Conservation (phyloP, 2,888 invertebrate species). For the Lathronympha strigana region DNA sequence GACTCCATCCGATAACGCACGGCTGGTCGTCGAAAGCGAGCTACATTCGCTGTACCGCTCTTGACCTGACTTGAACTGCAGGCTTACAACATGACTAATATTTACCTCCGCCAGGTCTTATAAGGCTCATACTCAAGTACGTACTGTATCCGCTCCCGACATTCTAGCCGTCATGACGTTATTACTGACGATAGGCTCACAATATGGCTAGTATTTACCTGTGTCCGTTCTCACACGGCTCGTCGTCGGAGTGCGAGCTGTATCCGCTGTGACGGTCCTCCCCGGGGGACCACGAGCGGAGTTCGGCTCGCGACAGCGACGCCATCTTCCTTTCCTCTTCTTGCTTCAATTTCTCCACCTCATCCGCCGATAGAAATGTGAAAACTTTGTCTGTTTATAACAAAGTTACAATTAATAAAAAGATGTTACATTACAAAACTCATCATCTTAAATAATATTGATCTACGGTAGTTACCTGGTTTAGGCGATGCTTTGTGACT, state of each 20-base stretch:
- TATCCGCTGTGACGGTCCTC: conserved; percentile 83
- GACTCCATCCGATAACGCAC: too few relatives aligned
- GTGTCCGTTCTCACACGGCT: conserved; percentile 78
- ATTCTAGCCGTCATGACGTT: background rate
- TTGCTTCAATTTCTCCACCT: conserved; percentile 96
- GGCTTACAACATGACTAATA: background rate
- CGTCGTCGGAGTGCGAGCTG: conserved; percentile 76
- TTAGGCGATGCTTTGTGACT: conserved; percentile 93
- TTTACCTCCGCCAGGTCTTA: conserved; percentile 77
- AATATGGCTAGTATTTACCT: conserved; percentile 54
- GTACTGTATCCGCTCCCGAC: conserved; percentile 83
- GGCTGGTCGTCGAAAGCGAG: too few relatives aligned
- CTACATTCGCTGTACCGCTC: too few relatives aligned
- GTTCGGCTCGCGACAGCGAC: conserved; percentile 87
- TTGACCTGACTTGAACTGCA: too few relatives aligned
- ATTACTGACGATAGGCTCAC: background rate
- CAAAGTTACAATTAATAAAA: conserved; percentile 1
- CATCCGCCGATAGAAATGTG: conserved; percentile 96
- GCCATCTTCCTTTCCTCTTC: conserved; percentile 96
- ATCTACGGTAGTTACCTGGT: conserved; percentile 84
- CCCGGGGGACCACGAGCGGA: conserved; percentile 78
- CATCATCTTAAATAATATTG: background rate
- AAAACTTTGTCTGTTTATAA: conserved; percentile 92
- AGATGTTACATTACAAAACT: conserved; percentile 19
- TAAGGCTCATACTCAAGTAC: conserved; percentile 77